phyloP scores from a whole-genome alignment of 1,140 invertebrate species.

The Arctopsyche grandis region DNA sequence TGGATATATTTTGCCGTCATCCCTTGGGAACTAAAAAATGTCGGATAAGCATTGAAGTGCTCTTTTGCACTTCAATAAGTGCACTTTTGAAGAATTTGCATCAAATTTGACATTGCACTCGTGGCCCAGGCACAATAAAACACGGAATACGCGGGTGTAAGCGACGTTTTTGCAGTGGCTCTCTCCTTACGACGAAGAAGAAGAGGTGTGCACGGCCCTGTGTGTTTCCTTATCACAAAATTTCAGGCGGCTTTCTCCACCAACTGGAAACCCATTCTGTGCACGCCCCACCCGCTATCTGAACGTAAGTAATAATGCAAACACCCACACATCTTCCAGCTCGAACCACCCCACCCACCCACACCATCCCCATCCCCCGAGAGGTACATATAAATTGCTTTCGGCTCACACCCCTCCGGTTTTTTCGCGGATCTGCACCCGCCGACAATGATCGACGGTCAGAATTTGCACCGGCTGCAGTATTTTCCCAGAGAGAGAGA shows the following conservation, averaged over 20 bases:
- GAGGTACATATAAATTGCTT: constrained; percentile 34
- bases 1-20: no score
- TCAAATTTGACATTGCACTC: not conserved
- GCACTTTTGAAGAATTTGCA: no score
- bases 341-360: not conserved
- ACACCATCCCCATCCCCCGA: not conserved
- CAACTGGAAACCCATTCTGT: constrained; percentile 47
- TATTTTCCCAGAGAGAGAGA: not conserved
- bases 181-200: not conserved
- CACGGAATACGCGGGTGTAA: constrained; percentile 3
- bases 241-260: constrained; percentile 49
- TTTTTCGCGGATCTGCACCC: constrained; percentile 23
- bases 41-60: no score
- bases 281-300: constrained; percentile 44
- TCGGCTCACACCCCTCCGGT: constrained; percentile 9
- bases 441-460: constrained; percentile 9
- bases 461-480: constrained; percentile 16
- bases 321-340: constrained; percentile 36
- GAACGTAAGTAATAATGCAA: constrained; percentile 44
- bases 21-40: no score
- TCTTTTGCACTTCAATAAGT: no score
- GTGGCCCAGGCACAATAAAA: not conserved
- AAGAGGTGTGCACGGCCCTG: not conserved
- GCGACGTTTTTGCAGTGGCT: not conserved
- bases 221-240: constrained; percentile 48